Base-by-base conservation (phyloP, 2,113 vertebrate species). In the Melanocharis versteri region DNA sequence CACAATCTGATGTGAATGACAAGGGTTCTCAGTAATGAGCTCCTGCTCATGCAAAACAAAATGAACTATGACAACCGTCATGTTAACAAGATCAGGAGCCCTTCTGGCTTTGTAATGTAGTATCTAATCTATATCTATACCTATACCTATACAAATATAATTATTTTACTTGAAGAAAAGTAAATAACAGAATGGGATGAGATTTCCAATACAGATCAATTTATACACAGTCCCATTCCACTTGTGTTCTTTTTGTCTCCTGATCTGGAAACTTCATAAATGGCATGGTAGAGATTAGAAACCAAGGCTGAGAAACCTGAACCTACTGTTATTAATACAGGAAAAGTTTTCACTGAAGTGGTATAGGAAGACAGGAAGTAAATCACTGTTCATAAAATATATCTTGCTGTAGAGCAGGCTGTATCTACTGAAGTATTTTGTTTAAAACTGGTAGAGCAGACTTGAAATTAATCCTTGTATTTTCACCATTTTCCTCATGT, bases 31-130 rank as follows among this genome's bases (percentile, higher is more conserved):
- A 73, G 76, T 95, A 96, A 96, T 94, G 76, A 96, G 85, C 44
- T 80, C 72, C 88, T 96, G 76, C 88, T 94, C 94, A 96, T 94
- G 92, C 94, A 95, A 96, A 97, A 86, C 47, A 86, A 96, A 97
- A 93, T 92, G 87, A 77, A 88, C 95, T 81, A 57, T 96, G 96
- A 96, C 95, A 97, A 92, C 83, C 83, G 30, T 94, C 94, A 96
- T 53, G 87, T 93, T 95, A 96, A 96, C 90, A 93, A 94, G 92
- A 96, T 97, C 68, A 93, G 31, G 47, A 96, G 45, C 60, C 75
- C 85, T 95, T 90, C 85, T 95, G 90, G 90, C 85, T 93, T 92
- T 94, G 93, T 86, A 92, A 78, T 87, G 71, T 83, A 97, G 26
- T 83, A 80, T 96, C 93, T 90, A 93, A 94, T 95, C 88, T 94